phyloP scores from a whole-genome alignment of 2,888 invertebrate species.

The Anodontia alba region DNA sequence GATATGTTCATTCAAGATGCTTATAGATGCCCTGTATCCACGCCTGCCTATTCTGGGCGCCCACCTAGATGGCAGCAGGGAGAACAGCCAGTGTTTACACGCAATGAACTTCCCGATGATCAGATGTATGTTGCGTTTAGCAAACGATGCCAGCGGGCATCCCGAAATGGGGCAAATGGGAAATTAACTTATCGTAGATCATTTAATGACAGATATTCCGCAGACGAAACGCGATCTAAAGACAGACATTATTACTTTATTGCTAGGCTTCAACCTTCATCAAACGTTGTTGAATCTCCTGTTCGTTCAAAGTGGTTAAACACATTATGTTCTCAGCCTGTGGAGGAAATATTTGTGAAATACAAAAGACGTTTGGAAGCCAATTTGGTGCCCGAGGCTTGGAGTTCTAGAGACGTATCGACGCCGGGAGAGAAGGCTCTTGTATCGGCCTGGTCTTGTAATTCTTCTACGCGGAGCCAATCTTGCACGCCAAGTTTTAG shows the following conservation, averaged over 20 bases:
- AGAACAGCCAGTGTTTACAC: slow-evolving; percentile 1
- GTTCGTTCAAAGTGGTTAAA: slow-evolving; percentile 60
- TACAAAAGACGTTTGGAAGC: slow-evolving; percentile 60
- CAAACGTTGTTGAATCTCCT: slow-evolving; percentile 47
- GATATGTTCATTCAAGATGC: slow-evolving; percentile 26
- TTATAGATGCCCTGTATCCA: slow-evolving; percentile 68
- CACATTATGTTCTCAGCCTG: slow-evolving; percentile 67
- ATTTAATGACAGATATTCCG: slow-evolving; percentile 24
- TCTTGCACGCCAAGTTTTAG: slow-evolving; percentile 33
- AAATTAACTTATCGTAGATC: slow-evolving; percentile 16
- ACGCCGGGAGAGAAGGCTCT: slow-evolving; percentile 70
- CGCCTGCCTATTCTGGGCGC: slow-evolving; percentile 57
- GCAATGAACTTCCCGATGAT: neutral
- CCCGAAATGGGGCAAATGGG: slow-evolving; percentile 25
- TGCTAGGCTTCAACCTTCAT: slow-evolving; percentile 50
- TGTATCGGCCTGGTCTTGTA: slow-evolving; percentile 64
- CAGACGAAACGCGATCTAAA: slow-evolving; percentile 55
- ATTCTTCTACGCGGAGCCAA: slow-evolving; percentile 45
- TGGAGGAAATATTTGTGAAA: slow-evolving; percentile 69
- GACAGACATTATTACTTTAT: slow-evolving; percentile 70
- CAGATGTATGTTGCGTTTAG: slow-evolving; percentile 47
- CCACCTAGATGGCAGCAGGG: neutral
- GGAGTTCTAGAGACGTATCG: slow-evolving; percentile 44
- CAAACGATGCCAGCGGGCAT: slow-evolving; percentile 47
- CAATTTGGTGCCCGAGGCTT: slow-evolving; percentile 17